Percentiles rank a stretch among this genome's conserved stretches.
Evolutionary conservation across 2,888 invertebrate genomes (phyloP).

Genomic region (Hoplodrina blanda): DNA sequence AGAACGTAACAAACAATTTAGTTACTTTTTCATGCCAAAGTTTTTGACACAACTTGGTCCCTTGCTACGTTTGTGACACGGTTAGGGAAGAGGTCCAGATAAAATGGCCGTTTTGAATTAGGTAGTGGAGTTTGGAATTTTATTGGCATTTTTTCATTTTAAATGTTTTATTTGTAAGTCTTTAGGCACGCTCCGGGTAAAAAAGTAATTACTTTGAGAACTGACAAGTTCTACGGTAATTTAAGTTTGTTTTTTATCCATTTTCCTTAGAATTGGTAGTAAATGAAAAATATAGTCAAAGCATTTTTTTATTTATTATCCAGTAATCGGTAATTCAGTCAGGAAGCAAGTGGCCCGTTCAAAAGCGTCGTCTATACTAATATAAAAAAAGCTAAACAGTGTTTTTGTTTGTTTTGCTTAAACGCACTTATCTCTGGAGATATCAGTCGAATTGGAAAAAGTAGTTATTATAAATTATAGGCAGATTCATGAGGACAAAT

Average conservation of each 20-base stretch:
- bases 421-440: too few species aligned
- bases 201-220: slow-evolving; percentile 6
- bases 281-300: too few species aligned
- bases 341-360: too few species aligned
- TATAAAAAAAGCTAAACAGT: too few species aligned
- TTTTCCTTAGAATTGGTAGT: background rate
- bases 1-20: slow-evolving; percentile 53
- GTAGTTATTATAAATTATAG: too few species aligned
- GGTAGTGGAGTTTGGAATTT: slow-evolving; percentile 6
- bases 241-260: background rate
- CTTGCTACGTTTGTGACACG: background rate
- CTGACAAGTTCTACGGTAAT: background rate
- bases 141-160: slow-evolving; percentile 17
- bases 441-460: too few species aligned
- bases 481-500: too few species aligned
- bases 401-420: too few species aligned
- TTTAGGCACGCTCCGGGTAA: too few species aligned
- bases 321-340: too few species aligned
- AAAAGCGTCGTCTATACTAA: too few species aligned
- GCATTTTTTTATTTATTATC: too few species aligned
- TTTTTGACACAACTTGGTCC: slow-evolving; percentile 41
- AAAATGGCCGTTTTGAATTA: slow-evolving; percentile 22
- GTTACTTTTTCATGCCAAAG: slow-evolving; percentile 47
- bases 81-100: slow-evolving; percentile 18
- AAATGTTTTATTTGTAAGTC: background rate